These are phyloP conservation scores for Pseudanteris insignis DNA, from an alignment of 2,888 invertebrate species.

Conservation along the genomic window DNA sequence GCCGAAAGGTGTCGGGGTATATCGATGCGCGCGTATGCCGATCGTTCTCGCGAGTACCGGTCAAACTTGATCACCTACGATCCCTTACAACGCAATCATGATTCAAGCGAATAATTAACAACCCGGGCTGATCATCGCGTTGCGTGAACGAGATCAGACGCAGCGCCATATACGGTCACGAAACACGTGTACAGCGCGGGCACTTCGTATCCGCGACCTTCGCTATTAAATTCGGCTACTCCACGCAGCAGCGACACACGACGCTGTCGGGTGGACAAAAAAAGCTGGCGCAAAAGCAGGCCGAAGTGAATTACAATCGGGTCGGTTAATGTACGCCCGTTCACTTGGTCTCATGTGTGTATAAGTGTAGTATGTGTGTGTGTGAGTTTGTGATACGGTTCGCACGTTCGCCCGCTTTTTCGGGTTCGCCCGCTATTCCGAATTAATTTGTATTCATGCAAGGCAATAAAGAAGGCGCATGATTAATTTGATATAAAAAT, in stretches of 20 bases:
- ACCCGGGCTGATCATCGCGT: constrained; percentile 13
- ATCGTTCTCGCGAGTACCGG: background rate
- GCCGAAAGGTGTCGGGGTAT: too few species aligned
- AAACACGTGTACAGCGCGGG: constrained; percentile 23
- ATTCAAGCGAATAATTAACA: constrained; percentile 30
- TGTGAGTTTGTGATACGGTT: constrained; percentile 38
- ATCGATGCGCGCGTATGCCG: too few species aligned
- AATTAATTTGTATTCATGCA: constrained; percentile 43
- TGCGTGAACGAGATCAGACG: constrained; percentile 6
- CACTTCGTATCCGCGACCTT: constrained; percentile 24
- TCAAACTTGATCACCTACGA: constrained; percentile 20
- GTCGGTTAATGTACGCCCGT: constrained; percentile 39
- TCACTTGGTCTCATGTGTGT: constrained; percentile 36
- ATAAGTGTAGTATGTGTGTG: too few species aligned
- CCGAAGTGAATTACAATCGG: constrained; percentile 40
- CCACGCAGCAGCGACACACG: constrained; percentile 3
- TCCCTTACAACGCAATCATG: constrained; percentile 23
- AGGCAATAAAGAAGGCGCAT: constrained; percentile 41
- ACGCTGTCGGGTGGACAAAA: background rate
- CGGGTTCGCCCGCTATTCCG: constrained; percentile 38
- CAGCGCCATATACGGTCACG: constrained; percentile 30
- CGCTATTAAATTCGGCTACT: constrained; percentile 14
- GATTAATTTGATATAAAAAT: constrained; percentile 46
- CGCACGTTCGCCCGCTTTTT: constrained; percentile 30
- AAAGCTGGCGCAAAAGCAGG: constrained; percentile 18